Evolutionary conservation across 1,140 invertebrate genomes (phyloP).

Genomic region (Globodera rostochiensis): DNA sequence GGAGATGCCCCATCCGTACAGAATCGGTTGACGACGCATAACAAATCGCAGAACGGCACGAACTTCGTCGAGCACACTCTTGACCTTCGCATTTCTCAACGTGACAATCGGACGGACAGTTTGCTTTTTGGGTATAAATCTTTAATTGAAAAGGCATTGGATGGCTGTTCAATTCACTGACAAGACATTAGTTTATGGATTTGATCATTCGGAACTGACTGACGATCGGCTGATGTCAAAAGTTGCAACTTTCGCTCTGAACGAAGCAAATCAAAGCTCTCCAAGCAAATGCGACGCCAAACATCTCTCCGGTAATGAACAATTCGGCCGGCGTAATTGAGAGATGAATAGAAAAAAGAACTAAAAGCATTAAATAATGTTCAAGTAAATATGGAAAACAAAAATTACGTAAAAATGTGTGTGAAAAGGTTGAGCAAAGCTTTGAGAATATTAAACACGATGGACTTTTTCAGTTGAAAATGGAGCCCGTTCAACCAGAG

Average conservation of each 20-base stretch:
- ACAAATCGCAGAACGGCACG: conserved; percentile 14
- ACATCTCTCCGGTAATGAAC: conserved; percentile 6
- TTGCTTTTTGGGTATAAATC: conserved; percentile 30
- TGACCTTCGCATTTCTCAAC: conserved; percentile 9
- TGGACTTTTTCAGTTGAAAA: not conserved
- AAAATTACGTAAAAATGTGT: not conserved
- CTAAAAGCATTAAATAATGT: not conserved
- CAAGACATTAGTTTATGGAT: not conserved
- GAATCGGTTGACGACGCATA: conserved; percentile 8
- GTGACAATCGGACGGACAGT: conserved; percentile 29
- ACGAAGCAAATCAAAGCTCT: conserved; percentile 4
- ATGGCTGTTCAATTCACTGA: not conserved
- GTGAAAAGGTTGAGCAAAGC: not conserved
- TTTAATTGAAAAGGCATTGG: not conserved
- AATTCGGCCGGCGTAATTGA: not conserved
- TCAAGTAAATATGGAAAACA: not conserved
- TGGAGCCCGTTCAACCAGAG: not conserved
- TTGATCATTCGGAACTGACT: not conserved
- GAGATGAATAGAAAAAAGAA: conserved; percentile 1
- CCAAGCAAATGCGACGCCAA: conserved; percentile 4
- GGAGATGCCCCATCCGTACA: conserved; percentile 30
- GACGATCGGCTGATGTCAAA: not conserved
- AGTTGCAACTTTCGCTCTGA: not conserved
- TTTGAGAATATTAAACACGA: not conserved
- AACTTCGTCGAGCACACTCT: conserved; percentile 2